A percentile compares a stretch with the other conserved stretches of the same genome.
Evolutionary conservation across 2,113 vertebrate species (phyloP).

Genomic region (Poeciliopsis turrubarensis): DNA sequence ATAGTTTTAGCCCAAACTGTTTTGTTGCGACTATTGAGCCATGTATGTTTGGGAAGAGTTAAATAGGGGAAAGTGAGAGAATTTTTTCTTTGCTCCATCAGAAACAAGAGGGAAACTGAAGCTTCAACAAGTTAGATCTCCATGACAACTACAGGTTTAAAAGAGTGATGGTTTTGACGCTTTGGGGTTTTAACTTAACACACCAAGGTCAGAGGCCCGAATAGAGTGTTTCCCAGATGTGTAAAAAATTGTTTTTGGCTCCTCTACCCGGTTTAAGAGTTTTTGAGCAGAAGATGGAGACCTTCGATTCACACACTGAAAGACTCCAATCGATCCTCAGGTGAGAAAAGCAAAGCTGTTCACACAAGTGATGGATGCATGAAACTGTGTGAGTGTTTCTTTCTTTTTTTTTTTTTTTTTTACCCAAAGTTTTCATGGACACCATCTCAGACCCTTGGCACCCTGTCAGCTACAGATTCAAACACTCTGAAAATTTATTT

Average conservation of each 20-base stretch:
- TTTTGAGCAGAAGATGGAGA: constrained; percentile 29
- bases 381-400: constrained; percentile 13
- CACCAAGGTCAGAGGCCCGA: constrained; percentile 19
- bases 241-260: constrained; percentile 36
- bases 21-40: too few relatives aligned
- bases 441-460: constrained; percentile 13
- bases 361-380: constrained; percentile 16
- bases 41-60: too few relatives aligned
- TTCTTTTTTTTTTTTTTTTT: constrained; percentile 46
- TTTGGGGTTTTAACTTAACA: constrained; percentile 11
- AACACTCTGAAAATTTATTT: constrained; percentile 23
- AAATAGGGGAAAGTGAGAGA: background rate
- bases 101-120: background rate
- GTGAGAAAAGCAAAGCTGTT: constrained; percentile 30
- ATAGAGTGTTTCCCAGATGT: constrained; percentile 54
- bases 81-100: background rate
- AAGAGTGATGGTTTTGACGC: background rate
- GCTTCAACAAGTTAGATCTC: background rate
- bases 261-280: constrained; percentile 25
- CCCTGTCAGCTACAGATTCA: constrained; percentile 15
- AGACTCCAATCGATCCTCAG: constrained; percentile 49
- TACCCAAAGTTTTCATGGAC: constrained; percentile 2
- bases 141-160: background rate
- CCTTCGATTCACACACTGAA: constrained; percentile 57
- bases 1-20: too few relatives aligned